phyloP scores from a whole-genome alignment of 1,140 invertebrate species.

The Aethina tumida region DNA sequence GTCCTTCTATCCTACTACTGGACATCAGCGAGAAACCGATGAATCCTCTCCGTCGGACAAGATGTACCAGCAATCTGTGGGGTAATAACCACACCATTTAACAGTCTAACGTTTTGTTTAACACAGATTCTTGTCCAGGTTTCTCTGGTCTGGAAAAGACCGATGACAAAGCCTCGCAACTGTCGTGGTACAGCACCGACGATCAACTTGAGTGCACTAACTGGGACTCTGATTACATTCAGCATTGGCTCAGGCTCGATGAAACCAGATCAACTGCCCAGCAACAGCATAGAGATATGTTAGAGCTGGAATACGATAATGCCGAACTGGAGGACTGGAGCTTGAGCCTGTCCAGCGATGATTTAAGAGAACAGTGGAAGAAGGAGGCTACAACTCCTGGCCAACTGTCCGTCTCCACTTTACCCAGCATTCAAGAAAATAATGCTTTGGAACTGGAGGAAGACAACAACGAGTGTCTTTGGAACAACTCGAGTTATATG shows the following conservation, averaged over 20 bases:
- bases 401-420: conserved; percentile 48
- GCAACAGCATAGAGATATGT: conserved; percentile 54
- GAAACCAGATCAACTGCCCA: conserved; percentile 53
- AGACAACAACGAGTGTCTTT: conserved; percentile 60
- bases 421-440: conserved; percentile 62
- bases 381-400: conserved; percentile 29
- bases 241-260: conserved; percentile 63
- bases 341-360: conserved; percentile 58
- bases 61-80: conserved; percentile 34
- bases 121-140: conserved; percentile 2
- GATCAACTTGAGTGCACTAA: conserved; percentile 48
- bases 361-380: conserved; percentile 42
- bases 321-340: conserved; percentile 72
- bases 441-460: conserved; percentile 61
- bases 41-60: conserved; percentile 37
- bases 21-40: conserved; percentile 39
- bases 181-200: conserved; percentile 47
- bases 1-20: conserved; percentile 45
- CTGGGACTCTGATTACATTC: conserved; percentile 63
- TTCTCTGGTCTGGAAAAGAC: conserved; percentile 21
- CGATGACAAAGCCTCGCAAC: conserved; percentile 34
- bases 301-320: conserved; percentile 61
- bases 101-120: conserved; percentile 3
- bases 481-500: conserved; percentile 55
- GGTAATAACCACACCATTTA: conserved; percentile 14